phyloP scores from a whole-genome alignment of 1,140 invertebrate species.

The Dreissena rostriformis region DNA sequence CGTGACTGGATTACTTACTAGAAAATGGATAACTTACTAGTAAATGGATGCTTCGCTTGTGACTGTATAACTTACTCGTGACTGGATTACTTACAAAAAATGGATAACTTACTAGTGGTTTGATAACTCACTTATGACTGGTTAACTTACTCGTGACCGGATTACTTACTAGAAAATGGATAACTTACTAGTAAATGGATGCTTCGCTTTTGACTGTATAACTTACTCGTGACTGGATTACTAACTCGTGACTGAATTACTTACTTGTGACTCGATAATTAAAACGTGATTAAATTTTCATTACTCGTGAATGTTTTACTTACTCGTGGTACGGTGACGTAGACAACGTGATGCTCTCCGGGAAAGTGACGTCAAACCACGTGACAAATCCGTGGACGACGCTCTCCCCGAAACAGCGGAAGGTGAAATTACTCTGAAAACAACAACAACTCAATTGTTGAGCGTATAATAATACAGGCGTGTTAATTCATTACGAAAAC shows the following conservation, averaged over 20 bases:
- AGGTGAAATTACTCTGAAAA: constrained; percentile 63
- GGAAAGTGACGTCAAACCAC: constrained; percentile 76
- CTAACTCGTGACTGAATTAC: neutral
- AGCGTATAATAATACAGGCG: neutral
- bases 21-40: neutral
- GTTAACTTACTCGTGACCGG: too few relatives aligned
- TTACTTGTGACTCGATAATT: neutral
- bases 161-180: too few relatives aligned
- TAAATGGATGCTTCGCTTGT: neutral
- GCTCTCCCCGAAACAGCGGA: constrained; percentile 62
- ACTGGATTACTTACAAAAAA: too few relatives aligned
- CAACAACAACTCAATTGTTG: constrained; percentile 13
- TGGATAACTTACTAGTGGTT: too few relatives aligned
- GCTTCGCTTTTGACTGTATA: neutral
- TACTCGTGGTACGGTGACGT: constrained; percentile 74
- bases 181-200: too few relatives aligned
- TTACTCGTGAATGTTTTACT: neutral
- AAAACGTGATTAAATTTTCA: neutral
- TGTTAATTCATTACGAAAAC: neutral
- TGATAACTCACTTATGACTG: too few relatives aligned
- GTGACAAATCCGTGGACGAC: constrained; percentile 71
- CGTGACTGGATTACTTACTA: neutral
- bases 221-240: neutral
- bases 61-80: too few relatives aligned
- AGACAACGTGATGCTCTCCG: constrained; percentile 68